Conservation (phyloP, 2,888 invertebrate genomes). For the Vesta saturnalis region DNA sequence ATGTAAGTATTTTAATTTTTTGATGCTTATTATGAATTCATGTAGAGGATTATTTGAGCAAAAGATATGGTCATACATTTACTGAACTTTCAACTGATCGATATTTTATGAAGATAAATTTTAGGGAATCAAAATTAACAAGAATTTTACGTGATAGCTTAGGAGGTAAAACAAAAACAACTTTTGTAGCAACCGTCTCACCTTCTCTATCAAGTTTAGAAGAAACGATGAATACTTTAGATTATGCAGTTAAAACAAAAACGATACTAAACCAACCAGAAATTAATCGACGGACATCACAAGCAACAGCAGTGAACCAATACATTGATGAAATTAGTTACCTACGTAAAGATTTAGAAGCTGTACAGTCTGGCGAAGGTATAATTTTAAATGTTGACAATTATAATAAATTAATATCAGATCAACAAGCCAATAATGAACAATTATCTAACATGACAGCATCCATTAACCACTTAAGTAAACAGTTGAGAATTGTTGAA, state of each 20-base stretch:
- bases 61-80: no score
- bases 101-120: no score
- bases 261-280: constrained; percentile 94
- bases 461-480: constrained; percentile 73
- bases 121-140: constrained; percentile 94
- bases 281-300: constrained; percentile 89
- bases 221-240: constrained; percentile 93
- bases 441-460: constrained; percentile 77
- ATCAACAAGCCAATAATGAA: constrained; percentile 72
- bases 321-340: constrained; percentile 92
- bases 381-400: constrained; percentile 88
- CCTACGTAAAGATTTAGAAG: constrained; percentile 84
- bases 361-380: constrained; percentile 88
- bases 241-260: constrained; percentile 94
- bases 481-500: constrained; percentile 72
- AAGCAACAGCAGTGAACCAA: constrained; percentile 82
- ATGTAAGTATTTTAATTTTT: no score
- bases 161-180: constrained; percentile 96
- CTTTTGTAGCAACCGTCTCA: constrained; percentile 96
- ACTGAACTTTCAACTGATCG: no score
- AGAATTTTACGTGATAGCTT: constrained; percentile 94
- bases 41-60: no score
- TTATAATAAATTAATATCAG: constrained; percentile 74
- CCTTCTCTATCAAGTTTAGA: constrained; percentile 89
- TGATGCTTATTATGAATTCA: no score